Evolutionary conservation across 2,888 invertebrate species (phyloP).

Genomic region (Chironomus riparius): DNA sequence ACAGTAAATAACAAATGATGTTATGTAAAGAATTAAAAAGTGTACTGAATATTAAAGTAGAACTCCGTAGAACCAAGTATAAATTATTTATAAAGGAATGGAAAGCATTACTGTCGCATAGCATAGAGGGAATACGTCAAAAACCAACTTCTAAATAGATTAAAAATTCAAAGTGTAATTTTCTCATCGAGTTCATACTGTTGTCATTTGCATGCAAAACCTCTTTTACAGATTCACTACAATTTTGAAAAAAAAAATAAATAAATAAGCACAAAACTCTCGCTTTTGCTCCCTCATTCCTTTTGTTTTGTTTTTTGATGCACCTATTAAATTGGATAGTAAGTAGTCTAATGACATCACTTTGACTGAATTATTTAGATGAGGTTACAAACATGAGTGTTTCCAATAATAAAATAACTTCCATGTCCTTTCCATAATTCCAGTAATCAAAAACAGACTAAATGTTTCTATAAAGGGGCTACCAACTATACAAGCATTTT

Average conservation of each 20-base stretch:
- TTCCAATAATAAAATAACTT: too few relatives aligned
- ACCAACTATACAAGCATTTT: too few relatives aligned
- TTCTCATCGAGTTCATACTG: conserved; percentile 1
- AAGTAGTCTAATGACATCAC: too few relatives aligned
- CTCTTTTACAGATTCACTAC: not conserved
- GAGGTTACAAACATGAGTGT: too few relatives aligned
- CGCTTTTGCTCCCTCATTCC: not conserved
- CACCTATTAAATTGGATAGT: too few relatives aligned
- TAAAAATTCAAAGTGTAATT: conserved; percentile 12
- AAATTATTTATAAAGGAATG: not conserved
- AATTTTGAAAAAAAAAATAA: too few relatives aligned
- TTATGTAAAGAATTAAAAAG: not conserved
- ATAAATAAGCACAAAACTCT: not conserved
- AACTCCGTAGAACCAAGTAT: not conserved
- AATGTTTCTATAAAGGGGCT: too few relatives aligned
- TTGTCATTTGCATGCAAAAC: not conserved
- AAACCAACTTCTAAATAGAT: not conserved
- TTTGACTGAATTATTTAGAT: too few relatives aligned
- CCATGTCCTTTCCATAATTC: too few relatives aligned
- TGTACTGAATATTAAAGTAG: not conserved
- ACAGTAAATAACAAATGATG: not conserved
- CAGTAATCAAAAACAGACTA: too few relatives aligned
- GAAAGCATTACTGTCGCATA: not conserved
- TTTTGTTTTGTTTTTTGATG: too few relatives aligned
- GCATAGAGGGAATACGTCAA: not conserved